These are phyloP conservation scores for Flabesymbios commensalis DNA, from an alignment of 2,888 invertebrate genomes.

Conservation along the genomic window DNA sequence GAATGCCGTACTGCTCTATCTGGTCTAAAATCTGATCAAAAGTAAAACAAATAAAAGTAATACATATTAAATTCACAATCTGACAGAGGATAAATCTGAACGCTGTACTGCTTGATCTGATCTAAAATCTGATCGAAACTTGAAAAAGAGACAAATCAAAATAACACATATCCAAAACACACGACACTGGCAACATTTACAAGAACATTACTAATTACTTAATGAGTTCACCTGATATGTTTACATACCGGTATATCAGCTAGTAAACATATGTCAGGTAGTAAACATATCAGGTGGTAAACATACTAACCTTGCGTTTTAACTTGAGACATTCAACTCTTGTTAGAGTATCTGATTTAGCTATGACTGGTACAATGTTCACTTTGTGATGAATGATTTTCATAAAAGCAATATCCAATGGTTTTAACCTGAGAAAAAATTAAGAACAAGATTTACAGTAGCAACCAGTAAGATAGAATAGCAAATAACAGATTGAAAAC, in stretches of 20 bases:
- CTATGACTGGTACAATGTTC: constrained; percentile 62
- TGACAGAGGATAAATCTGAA: constrained; percentile 91
- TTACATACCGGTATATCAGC: too few relatives aligned
- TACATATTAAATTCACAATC: constrained; percentile 63
- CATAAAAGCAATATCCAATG: constrained; percentile 60
- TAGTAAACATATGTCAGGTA: neutral
- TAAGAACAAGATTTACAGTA: neutral
- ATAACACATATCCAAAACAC: neutral
- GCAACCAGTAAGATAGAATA: too few relatives aligned
- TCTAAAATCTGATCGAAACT: constrained; percentile 73
- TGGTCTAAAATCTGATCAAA: constrained; percentile 77
- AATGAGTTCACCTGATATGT: too few relatives aligned
- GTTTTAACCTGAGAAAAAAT: constrained; percentile 50
- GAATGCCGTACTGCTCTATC: constrained; percentile 86
- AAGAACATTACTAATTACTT: too few relatives aligned
- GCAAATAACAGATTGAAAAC: neutral
- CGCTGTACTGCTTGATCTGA: constrained; percentile 87
- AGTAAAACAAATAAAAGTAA: neutral
- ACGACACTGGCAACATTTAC: too few relatives aligned
- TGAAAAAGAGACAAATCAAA: neutral
- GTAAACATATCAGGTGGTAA: neutral
- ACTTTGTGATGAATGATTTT: constrained; percentile 60
- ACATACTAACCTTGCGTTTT: constrained; percentile 49
- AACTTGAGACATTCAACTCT: constrained; percentile 52
- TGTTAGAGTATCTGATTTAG: constrained; percentile 61